These are phyloP conservation scores for Drosophila mulleri DNA, from an alignment of 2,888 invertebrate species.

Conservation along the genomic window DNA sequence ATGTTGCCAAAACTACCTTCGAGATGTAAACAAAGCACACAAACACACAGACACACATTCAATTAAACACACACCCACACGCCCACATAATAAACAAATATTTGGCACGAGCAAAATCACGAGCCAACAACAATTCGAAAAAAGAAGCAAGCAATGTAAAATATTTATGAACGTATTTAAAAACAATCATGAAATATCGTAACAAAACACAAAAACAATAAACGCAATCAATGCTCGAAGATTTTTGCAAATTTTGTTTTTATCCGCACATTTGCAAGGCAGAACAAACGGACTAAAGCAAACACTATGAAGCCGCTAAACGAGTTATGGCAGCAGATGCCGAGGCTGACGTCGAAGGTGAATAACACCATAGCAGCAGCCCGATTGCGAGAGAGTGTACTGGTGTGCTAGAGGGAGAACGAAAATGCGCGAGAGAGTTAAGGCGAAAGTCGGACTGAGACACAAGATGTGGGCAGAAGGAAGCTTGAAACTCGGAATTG, in stretches of 20 bases:
- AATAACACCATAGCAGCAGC: conserved; percentile 61
- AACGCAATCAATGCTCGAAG: conserved; percentile 17
- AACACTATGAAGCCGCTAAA: conserved; percentile 69
- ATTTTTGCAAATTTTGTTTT: conserved; percentile 69
- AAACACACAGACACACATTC: conserved; percentile 14
- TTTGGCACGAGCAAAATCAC: conserved; percentile 46
- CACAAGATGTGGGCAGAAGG: conserved; percentile 17
- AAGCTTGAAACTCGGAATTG: conserved; percentile 28
- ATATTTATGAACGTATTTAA: conserved; percentile 19
- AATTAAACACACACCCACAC: not conserved
- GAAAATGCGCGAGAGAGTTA: conserved; percentile 23
- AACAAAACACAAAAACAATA: conserved; percentile 13
- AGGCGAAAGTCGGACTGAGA: conserved; percentile 24
- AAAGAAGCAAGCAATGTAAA: conserved; percentile 38
- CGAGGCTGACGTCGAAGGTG: conserved; percentile 53
- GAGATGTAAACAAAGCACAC: conserved; percentile 74
- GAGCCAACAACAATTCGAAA: conserved; percentile 43
- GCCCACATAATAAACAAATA: conserved; percentile 8
- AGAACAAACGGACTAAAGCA: conserved; percentile 56
- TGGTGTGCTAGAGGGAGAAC: conserved; percentile 10
- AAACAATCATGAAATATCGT: conserved; percentile 16
- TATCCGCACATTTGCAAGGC: conserved; percentile 63
- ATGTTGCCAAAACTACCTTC: conserved; percentile 62
- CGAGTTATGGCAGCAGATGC: conserved; percentile 59
- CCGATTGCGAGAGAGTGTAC: conserved; percentile 12